These are phyloP conservation scores for Trileptium ribeirensis DNA, from an alignment of 2,888 invertebrate genomes.

Conservation along the genomic window DNA sequence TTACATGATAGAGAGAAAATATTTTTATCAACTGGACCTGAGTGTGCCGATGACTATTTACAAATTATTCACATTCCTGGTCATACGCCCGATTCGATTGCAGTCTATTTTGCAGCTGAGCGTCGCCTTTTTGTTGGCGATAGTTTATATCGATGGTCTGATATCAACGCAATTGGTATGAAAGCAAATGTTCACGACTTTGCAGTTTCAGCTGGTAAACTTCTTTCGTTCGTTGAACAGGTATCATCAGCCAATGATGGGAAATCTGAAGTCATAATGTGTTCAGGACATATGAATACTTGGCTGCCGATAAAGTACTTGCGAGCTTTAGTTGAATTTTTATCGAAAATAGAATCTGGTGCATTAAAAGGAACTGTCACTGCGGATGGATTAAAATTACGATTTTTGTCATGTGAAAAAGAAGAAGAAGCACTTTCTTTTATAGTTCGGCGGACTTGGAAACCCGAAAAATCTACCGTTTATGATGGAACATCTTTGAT, in stretches of 20 bases:
- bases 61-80: conserved; percentile 16
- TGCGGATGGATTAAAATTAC: neutral
- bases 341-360: neutral
- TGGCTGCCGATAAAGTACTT: neutral
- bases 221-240: neutral
- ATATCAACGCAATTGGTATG: neutral
- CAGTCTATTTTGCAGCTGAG: neutral
- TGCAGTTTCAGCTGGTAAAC: neutral
- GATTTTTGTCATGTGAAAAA: neutral
- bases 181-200: neutral
- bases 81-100: conserved; percentile 17
- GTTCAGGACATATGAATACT: neutral
- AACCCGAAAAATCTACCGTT: no score
- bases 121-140: conserved; percentile 18
- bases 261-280: neutral
- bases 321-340: neutral
- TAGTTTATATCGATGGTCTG: neutral
- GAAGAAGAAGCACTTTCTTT: no score
- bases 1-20: conserved; percentile 9
- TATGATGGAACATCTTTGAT: no score
- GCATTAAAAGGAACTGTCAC: neutral
- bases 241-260: neutral
- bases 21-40: neutral
- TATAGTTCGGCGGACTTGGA: no score
- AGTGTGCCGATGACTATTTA: neutral